Percentiles rank a stretch among this genome's conserved stretches.
Evolutionary conservation across 2,113 vertebrate species (phyloP).

Genomic region (Callithrix jacchus): DNA sequence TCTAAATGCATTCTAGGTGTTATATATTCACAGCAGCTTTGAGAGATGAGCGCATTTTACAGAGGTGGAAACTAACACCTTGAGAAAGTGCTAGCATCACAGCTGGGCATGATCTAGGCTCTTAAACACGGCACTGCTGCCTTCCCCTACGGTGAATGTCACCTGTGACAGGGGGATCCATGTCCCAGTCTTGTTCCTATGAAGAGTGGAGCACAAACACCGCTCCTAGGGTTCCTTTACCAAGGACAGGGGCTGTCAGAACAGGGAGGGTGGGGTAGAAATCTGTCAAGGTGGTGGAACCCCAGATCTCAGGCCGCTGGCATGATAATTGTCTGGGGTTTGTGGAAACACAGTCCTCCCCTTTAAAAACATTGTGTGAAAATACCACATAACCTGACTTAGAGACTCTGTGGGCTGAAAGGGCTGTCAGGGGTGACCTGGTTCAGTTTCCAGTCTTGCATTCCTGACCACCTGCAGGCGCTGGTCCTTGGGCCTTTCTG

Average conservation of each 20-base stretch:
- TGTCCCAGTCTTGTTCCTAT: not conserved
- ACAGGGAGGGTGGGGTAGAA: not conserved
- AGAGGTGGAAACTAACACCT: not conserved
- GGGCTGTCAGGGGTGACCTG: not conserved
- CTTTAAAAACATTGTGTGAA: not conserved
- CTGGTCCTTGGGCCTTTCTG: not conserved
- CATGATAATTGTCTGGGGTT: not conserved
- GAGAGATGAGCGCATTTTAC: not conserved
- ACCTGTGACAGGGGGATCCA: rapidly evolving
- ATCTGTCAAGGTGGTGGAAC: not conserved
- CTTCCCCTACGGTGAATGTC: not conserved
- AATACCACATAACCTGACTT: not conserved
- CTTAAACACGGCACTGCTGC: too few relatives aligned
- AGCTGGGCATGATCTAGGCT: not conserved
- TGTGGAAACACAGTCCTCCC: not conserved
- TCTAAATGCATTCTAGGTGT: not conserved
- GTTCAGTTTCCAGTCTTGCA: not conserved
- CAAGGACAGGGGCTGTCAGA: not conserved
- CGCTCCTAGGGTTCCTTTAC: not conserved
- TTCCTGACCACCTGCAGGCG: not conserved
- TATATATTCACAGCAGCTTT: not conserved
- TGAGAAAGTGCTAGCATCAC: not conserved
- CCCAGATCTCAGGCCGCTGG: not conserved
- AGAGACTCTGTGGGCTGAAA: not conserved
- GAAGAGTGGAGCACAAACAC: not conserved